Conservation (phyloP, 64 coral and sea anemone genomes). For the Trachythela sp. region DNA sequence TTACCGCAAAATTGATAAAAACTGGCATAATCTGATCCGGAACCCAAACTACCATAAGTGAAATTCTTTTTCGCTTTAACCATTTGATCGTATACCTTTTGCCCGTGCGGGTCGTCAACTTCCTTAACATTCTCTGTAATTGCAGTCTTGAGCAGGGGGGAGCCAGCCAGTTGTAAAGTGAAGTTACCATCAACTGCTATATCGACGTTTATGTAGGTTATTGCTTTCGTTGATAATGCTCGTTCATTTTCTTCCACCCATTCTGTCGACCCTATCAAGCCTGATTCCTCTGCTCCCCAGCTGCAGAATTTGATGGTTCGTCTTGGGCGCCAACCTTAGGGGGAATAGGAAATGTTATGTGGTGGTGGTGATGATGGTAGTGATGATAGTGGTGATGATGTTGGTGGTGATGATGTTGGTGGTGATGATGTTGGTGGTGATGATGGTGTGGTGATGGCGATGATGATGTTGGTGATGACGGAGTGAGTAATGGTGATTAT, state of each 20-base stretch:
- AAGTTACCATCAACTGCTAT: slow-evolving; percentile 65
- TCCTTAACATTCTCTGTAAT: not conserved
- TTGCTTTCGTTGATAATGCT: slow-evolving; percentile 60
- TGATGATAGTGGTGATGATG: not conserved
- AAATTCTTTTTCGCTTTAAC: slow-evolving; percentile 30
- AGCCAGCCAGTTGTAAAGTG: slow-evolving; percentile 15
- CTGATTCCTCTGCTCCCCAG: slow-evolving; percentile 94
- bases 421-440: too few relatives aligned
- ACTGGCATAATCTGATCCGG: slow-evolving; percentile 65
- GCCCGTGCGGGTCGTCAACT: slow-evolving; percentile 43
- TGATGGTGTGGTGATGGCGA: too few relatives aligned
- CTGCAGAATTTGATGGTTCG: slow-evolving; percentile 88
- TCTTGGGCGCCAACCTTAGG: slow-evolving; percentile 84
- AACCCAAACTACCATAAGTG: slow-evolving; percentile 42
- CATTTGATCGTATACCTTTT: slow-evolving; percentile 59
- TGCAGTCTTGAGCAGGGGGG: not conserved
- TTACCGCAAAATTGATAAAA: slow-evolving; percentile 72
- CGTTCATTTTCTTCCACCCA: slow-evolving; percentile 82
- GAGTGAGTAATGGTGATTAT: too few relatives aligned
- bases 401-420: too few relatives aligned
- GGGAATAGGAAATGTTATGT: not conserved
- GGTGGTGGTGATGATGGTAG: not conserved
- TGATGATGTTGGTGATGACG: too few relatives aligned
- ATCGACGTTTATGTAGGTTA: slow-evolving; percentile 90
- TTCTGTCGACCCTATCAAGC: slow-evolving; percentile 86